phyloP scores from a whole-genome alignment of 1,140 invertebrate genomes.

The Neodiprion pinetum region DNA sequence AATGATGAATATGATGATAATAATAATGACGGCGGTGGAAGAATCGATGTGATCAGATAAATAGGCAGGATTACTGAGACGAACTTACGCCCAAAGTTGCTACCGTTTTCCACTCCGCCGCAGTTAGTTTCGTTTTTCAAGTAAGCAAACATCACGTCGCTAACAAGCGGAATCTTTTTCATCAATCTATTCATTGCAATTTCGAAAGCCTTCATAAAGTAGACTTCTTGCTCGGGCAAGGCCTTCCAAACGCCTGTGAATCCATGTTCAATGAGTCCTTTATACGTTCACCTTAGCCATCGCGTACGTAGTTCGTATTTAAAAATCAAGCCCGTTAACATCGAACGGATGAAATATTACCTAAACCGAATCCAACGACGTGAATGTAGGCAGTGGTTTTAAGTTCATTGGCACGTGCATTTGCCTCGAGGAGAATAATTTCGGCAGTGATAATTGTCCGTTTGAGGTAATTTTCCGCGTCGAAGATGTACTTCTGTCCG shows the following conservation, averaged over 20 bases:
- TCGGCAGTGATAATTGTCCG: conserved; percentile 55
- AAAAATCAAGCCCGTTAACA: too few species aligned
- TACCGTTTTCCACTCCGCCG: conserved; percentile 51
- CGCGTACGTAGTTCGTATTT: too few species aligned
- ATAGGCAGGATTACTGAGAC: background rate
- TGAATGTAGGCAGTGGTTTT: conserved; percentile 60
- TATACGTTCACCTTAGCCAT: too few species aligned
- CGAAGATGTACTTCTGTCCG: conserved; percentile 45
- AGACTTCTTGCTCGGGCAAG: conserved; percentile 50
- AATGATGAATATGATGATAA: background rate
- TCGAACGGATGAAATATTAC: too few species aligned
- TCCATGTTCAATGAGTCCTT: conserved; percentile 1
- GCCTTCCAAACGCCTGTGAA: conserved; percentile 38
- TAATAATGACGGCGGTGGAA: background rate
- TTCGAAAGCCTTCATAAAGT: conserved; percentile 57
- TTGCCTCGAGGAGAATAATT: conserved; percentile 58
- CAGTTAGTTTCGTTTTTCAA: conserved; percentile 48
- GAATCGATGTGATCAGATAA: background rate
- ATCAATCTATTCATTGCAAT: conserved; percentile 52
- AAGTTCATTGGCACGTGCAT: conserved; percentile 52
- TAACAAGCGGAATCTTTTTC: conserved; percentile 50
- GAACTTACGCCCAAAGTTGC: conserved; percentile 49
- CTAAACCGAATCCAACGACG: conserved; percentile 59
- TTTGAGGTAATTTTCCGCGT: conserved; percentile 58
- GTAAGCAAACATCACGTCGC: conserved; percentile 58